Evolutionary conservation across 2,888 invertebrate species (phyloP).

Genomic region (Dryocosmus kuriphilus): DNA sequence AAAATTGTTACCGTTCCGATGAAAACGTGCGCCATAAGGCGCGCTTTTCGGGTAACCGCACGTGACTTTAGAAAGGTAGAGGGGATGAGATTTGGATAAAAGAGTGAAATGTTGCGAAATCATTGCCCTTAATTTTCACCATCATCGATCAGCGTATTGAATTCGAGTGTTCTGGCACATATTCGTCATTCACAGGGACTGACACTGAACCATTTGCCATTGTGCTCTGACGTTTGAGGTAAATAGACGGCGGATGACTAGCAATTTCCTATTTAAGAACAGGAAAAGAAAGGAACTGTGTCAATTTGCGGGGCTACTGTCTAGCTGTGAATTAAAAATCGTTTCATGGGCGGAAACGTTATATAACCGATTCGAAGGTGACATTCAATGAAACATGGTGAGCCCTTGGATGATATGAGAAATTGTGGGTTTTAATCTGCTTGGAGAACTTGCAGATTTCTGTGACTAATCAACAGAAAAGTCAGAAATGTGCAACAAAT

Average conservation of each 20-base stretch:
- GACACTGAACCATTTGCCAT: slow-evolving; percentile 34
- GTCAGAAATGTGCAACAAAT: too few relatives aligned
- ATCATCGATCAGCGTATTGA: slow-evolving; percentile 30
- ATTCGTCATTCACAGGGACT: slow-evolving; percentile 31
- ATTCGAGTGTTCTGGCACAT: slow-evolving; percentile 1
- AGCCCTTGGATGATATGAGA: too few relatives aligned
- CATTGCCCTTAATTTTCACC: slow-evolving; percentile 57
- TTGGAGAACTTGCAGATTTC: too few relatives aligned
- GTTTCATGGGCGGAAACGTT: not conserved
- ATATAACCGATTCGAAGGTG: not conserved
- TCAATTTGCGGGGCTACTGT: slow-evolving; percentile 30
- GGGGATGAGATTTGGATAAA: slow-evolving; percentile 43
- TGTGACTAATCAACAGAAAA: too few relatives aligned
- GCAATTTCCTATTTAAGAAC: slow-evolving; percentile 14
- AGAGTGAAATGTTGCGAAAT: slow-evolving; percentile 59
- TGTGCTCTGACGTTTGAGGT: slow-evolving; percentile 30
- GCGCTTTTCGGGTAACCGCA: slow-evolving; percentile 52
- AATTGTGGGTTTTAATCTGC: not conserved
- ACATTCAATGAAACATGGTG: not conserved
- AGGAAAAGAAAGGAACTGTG: slow-evolving; percentile 15
- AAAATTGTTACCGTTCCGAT: slow-evolving; percentile 19
- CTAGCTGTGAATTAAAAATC: slow-evolving; percentile 4
- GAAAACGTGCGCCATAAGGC: slow-evolving; percentile 60
- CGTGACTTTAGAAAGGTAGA: slow-evolving; percentile 47
- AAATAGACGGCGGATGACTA: slow-evolving; percentile 28